Evolutionary conservation across 2,888 invertebrate species (phyloP), one percentile per base, ranked within the genome.

Genomic region (Cephonodes hylas): DNA sequence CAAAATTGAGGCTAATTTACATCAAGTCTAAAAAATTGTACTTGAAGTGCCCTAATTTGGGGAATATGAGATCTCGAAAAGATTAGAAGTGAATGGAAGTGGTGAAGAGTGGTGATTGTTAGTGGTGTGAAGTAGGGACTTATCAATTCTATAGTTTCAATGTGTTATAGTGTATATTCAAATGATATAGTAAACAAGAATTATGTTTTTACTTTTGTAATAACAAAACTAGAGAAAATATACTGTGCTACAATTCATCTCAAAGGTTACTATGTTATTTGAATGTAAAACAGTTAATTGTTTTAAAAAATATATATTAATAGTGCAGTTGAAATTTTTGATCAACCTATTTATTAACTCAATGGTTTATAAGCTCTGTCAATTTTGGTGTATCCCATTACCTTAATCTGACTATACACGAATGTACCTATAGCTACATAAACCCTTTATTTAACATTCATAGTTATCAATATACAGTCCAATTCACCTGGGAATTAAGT

Each of bases 1-100:
- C 10, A 53, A 46, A 46, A 53, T 53, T n/a, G 53, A 53, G 53
- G 53, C 53, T 53, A 53, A 45, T 23, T 22, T 44, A 45, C 23
- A 45, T 45, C 45, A 23, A 22, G 23, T 45, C 45, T 22, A 45
- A 44, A 45, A 38, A 38, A n/a, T 38, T 38, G 10, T 53, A 31
- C 18, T 20, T 31, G 27, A 46, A 46, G 23, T 46, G 46, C 23
- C 25, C 46, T 23, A 20, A 45, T 22, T 23, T 48, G 7, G 53
- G 45, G 10, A 53, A 18, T 10, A 53, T 25, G 7, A 8, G 53
- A 53, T 53, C 53, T 53, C 53, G 27, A 38, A 38, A 48, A 3
- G 6, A 53, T 53, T 53, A 10, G 3, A 27, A 53, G 53, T 53
- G 53, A 53, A 18, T 13, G n/a, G 25, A 22, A 31, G 27, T 53